Base-by-base conservation (phyloP, 2,888 invertebrate genomes). In the Hypena proboscidalis region DNA sequence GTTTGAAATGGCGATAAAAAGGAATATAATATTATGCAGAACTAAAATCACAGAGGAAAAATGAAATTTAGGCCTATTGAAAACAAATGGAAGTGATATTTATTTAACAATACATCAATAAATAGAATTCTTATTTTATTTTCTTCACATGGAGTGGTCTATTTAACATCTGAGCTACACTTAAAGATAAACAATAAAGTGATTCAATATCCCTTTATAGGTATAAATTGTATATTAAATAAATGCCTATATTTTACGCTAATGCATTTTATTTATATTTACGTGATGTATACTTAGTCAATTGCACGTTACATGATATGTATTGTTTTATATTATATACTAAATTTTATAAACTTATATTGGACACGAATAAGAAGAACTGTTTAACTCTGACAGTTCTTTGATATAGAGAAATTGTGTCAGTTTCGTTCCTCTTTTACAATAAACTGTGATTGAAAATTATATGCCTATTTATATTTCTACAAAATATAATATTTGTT, bases 61-160 rank as follows among this genome's bases (percentile, higher is more conserved):
- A 41, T 23, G 27, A 29, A 53, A 53, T 34, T 51, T 63, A 64
- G 64, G 63, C 63, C 64, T 47, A 49, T 60, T 49, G 36, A 58
- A 53, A 58, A 39, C 13, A 58, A 55, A 47, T 11, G n/a, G 7
- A 15, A 17, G 17, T 35, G n/a, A 22, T 1, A 13, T 17, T 19
- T 13, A 17, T 3, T 13, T 6, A 13, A 14, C 14, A 27, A 20
- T 3, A 14, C 17, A 22, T 17, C 14, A 15, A 9, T 38, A 13
- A 15, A 14, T 25, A 27, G 5, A 27, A 14, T 27, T 8, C 8
- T 8, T 2, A n/a, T 7, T 17, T 25, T 11, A 25, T 8, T 19
- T 6, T 23, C 7, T 31, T 34, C 10, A 29, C 7, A 25, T 14
- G 21, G 5, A 29, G 21, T 33, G 22, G 10, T 15, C 6, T 19